Conservation (phyloP, 2,113 vertebrate genomes). For the Prochilodus magdalenae region DNA sequence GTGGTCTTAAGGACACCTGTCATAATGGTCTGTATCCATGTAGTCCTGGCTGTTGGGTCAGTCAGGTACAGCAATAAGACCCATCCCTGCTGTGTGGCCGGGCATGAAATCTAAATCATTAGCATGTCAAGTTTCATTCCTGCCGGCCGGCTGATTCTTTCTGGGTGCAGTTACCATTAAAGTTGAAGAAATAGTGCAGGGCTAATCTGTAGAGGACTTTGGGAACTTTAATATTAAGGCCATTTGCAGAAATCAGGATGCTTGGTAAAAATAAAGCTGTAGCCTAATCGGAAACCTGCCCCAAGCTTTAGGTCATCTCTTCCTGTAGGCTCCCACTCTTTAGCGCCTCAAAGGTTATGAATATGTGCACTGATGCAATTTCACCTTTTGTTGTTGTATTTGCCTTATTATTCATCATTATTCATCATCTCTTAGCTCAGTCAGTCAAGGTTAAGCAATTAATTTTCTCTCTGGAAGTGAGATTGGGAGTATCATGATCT, state of each 20-base stretch:
- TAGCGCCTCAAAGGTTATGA: neutral
- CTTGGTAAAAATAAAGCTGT: neutral
- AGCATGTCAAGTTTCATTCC: no score
- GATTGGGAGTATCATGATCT: constrained; percentile 17
- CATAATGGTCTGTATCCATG: no score
- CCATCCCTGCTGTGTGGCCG: no score
- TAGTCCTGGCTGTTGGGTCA: no score
- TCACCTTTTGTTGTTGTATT: constrained; percentile 22
- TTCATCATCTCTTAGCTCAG: neutral
- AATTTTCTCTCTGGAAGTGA: constrained; percentile 23
- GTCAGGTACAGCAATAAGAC: no score
- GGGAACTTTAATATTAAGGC: neutral
- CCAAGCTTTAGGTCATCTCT: neutral
- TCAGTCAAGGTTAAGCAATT: constrained; percentile 13
- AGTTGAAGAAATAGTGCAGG: neutral
- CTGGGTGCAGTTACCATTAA: neutral
- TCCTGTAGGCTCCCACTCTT: neutral
- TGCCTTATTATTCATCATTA: neutral
- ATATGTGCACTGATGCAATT: constrained; percentile 10
- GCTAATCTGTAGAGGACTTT: neutral
- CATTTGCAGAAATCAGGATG: neutral
- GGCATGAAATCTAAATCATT: no score
- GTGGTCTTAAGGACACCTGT: no score
- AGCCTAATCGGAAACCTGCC: neutral
- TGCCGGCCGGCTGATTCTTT: no score